Evolutionary conservation across 2,888 invertebrate species (phyloP).

Genomic region (Apodemia mormo): DNA sequence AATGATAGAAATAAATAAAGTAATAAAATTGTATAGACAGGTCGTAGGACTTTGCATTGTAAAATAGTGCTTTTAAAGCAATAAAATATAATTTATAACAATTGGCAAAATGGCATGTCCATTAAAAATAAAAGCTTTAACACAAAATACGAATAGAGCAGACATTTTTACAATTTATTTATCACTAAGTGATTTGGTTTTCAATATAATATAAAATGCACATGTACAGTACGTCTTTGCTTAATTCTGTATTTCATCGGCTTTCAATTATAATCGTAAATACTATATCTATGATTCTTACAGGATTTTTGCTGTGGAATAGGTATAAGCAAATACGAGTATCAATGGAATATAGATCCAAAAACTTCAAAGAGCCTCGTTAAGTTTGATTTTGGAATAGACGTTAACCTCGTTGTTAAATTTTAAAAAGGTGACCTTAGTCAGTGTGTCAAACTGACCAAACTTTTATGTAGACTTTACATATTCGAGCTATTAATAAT

Average conservation of each 20-base stretch:
- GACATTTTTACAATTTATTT: constrained; percentile 55
- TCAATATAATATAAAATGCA: constrained; percentile 52
- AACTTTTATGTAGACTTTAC: too few relatives aligned
- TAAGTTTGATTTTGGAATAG: constrained; percentile 35
- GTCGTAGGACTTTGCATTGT: constrained; percentile 81
- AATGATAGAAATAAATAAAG: constrained; percentile 81
- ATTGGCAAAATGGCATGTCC: constrained; percentile 82
- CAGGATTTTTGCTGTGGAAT: neutral
- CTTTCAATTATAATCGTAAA: constrained; percentile 5
- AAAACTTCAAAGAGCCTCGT: constrained; percentile 30
- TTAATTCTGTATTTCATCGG: neutral
- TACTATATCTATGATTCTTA: neutral
- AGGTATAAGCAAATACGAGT: constrained; percentile 6
- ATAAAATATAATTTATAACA: constrained; percentile 81
- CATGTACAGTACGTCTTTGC: constrained; percentile 47
- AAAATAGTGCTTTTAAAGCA: constrained; percentile 82
- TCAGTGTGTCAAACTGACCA: too few relatives aligned
- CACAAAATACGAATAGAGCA: constrained; percentile 78
- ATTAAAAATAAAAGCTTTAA: constrained; percentile 80
- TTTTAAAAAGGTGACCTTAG: too few relatives aligned
- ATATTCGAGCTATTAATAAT: too few relatives aligned
- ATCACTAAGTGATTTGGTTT: constrained; percentile 80
- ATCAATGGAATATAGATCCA: neutral
- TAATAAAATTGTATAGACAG: constrained; percentile 80
- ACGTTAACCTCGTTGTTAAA: too few relatives aligned